Percentiles rank a stretch among this genome's conserved stretches.
These are phyloP conservation scores for Drosophila putrida DNA, from an alignment of 2,888 invertebrate genomes.

Conservation along the genomic window DNA sequence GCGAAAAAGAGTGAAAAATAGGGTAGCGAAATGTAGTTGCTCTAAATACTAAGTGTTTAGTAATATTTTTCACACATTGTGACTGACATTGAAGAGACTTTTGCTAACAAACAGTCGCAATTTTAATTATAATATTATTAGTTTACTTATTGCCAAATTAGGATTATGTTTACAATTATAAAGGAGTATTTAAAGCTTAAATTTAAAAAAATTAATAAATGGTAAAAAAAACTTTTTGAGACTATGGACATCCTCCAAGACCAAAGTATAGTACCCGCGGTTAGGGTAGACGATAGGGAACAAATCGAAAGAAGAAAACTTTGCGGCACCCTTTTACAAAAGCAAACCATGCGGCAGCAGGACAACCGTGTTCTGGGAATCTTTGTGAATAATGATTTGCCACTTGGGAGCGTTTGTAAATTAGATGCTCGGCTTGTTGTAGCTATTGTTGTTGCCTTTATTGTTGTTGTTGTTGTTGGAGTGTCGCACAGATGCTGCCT, in stretches of 20 bases:
- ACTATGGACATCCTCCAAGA: not conserved
- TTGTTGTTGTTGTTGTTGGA: constrained; percentile 30
- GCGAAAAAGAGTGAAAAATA: constrained; percentile 1
- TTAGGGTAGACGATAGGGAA: constrained; percentile 6
- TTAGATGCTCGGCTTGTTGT: constrained; percentile 65
- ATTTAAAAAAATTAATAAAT: too few relatives aligned
- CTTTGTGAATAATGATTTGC: constrained; percentile 78
- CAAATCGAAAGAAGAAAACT: constrained; percentile 10
- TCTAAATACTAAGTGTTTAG: not conserved
- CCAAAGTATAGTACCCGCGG: not conserved
- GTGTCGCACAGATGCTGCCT: constrained; percentile 48
- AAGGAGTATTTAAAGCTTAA: too few relatives aligned
- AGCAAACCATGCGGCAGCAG: constrained; percentile 58
- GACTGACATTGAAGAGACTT: not conserved
- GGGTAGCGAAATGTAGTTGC: not conserved
- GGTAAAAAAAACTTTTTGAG: too few relatives aligned
- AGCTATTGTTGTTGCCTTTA: constrained; percentile 29
- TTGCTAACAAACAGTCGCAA: too few relatives aligned
- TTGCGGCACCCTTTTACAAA: constrained; percentile 55
- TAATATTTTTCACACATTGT: too few relatives aligned
- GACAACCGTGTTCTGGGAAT: constrained; percentile 50
- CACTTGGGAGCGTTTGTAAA: constrained; percentile 80
- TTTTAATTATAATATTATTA: too few relatives aligned
- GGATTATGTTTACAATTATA: too few relatives aligned
- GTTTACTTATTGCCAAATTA: too few relatives aligned